Base-by-base conservation (phyloP, 1,140 invertebrate species). In the Lepidurus packardi region DNA sequence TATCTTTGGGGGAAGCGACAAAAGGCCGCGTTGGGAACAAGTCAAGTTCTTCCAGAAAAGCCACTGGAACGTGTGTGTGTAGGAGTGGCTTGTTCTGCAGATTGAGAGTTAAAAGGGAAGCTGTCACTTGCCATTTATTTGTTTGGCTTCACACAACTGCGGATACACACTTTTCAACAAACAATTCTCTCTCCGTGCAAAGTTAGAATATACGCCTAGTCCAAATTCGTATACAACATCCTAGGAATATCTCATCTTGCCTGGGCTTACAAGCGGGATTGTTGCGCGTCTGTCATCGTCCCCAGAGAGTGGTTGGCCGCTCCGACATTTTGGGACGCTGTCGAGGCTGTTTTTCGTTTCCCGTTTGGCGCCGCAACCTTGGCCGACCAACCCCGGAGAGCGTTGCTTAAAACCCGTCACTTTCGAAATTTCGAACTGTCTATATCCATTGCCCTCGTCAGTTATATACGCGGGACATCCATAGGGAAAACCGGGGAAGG, bases 161-260 rank as follows among this genome's bases (percentile, higher is more conserved):
- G 53, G 53, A 65, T 65, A n/a, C 53, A 65, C 53, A 65, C 53
- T 65, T 65, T 65, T 65, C 53, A 65, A 65, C 53, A 65, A 65
- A 65, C 53, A 65, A 65, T 65, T 65, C 53, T 65, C 53, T 65
- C 53, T n/a, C 53, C 53, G 8, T 13, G 53, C 53, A 10, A 47
- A 10, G 45, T 47, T 47, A 47, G 45, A 47, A 47, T 65, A 65
- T 65, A 65, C 21, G 21, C 53, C 16, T 16, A 4, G 16, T 9
- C 8, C 16, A 65, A 5, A 65, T 65, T 65, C 21, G 13, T 65
- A 65, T 65, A 65, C 53, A 65, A 65, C 13, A 65, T 65, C 53
- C 53, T 65, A 65, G 53, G 53, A 65, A 65, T 65, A 65, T 65
- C 53, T 65, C 53, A 65, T 65, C 21, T 65, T 65, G 53, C 53